Evolutionary conservation across 1,140 invertebrate species (phyloP).

Genomic region (Oryzaephilus surinamensis): DNA sequence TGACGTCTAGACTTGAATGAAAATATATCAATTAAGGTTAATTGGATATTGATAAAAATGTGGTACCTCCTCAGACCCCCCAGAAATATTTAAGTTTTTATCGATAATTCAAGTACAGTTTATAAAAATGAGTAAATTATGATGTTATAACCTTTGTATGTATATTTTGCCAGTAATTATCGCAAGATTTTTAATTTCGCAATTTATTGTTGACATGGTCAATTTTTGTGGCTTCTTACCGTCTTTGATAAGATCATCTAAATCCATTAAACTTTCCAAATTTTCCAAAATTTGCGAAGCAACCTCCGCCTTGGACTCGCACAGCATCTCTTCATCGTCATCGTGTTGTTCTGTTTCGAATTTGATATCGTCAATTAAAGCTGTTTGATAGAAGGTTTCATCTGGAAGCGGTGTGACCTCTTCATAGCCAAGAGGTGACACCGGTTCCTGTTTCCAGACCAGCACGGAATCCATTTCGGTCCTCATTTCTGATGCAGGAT

Average conservation of each 20-base stretch:
- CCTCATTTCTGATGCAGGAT: constrained; percentile 20
- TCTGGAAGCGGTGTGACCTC: constrained; percentile 13
- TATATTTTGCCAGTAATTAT: background rate
- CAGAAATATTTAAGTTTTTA: too few species aligned
- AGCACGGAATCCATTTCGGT: constrained; percentile 31
- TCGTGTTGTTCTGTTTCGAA: constrained; percentile 14
- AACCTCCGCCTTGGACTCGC: constrained; percentile 27
- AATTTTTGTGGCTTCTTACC: too few species aligned
- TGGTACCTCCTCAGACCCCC: background rate
- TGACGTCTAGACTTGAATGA: too few species aligned
- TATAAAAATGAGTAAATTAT: too few species aligned
- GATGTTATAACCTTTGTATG: too few species aligned
- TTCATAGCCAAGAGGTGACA: constrained; percentile 35
- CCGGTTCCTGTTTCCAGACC: constrained; percentile 40
- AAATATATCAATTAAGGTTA: too few species aligned
- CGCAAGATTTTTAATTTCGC: background rate
- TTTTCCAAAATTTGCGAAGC: constrained; percentile 30
- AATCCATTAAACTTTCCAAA: constrained; percentile 29
- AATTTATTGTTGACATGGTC: too few species aligned
- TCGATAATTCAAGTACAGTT: too few species aligned
- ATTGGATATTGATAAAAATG: too few species aligned
- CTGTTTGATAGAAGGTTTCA: constrained; percentile 22
- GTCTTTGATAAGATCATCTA: constrained; percentile 32
- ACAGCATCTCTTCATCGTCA: constrained; percentile 19
- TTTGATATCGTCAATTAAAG: constrained; percentile 15